phyloP scores from a whole-genome alignment of 2,113 vertebrate species.

The Neolamprologus tretocephalus region DNA sequence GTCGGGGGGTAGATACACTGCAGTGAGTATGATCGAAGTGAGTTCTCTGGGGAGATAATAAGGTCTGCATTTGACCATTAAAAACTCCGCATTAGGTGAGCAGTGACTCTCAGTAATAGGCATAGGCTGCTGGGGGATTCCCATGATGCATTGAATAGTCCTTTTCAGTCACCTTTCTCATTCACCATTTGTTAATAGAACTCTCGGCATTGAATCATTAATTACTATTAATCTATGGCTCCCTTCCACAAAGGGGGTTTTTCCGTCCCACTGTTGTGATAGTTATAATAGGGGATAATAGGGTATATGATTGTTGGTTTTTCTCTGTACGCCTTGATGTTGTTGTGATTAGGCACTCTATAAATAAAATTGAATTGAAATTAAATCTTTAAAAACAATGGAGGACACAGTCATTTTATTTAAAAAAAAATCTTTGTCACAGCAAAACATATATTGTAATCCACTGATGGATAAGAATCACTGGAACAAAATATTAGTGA shows the following conservation, averaged over 20 bases:
- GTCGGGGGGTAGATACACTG: no score
- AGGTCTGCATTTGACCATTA: no score
- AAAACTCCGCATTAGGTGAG: no score
- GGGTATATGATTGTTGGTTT: not conserved
- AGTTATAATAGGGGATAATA: not conserved
- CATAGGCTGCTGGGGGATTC: not conserved
- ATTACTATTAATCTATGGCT: not conserved
- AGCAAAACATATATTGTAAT: not conserved
- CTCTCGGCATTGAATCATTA: not conserved
- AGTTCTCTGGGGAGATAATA: no score
- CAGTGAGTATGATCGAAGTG: no score
- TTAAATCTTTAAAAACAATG: not conserved
- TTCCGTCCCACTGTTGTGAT: not conserved
- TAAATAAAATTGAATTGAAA: not conserved
- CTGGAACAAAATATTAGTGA: not conserved
- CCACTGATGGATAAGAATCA: not conserved
- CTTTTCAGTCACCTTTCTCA: not conserved
- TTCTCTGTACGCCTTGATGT: not conserved
- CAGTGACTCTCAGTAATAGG: not conserved
- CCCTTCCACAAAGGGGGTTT: not conserved
- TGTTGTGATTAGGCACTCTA: not conserved
- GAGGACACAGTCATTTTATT: not conserved
- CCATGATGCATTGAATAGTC: not conserved
- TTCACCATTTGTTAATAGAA: not conserved
- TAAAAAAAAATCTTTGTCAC: not conserved